A percentile compares a stretch with the other conserved stretches of the same genome.
Evolutionary conservation across 2,797 vertebrate genomes (phyloP).

Genomic region (Glossophaga mutica): DNA sequence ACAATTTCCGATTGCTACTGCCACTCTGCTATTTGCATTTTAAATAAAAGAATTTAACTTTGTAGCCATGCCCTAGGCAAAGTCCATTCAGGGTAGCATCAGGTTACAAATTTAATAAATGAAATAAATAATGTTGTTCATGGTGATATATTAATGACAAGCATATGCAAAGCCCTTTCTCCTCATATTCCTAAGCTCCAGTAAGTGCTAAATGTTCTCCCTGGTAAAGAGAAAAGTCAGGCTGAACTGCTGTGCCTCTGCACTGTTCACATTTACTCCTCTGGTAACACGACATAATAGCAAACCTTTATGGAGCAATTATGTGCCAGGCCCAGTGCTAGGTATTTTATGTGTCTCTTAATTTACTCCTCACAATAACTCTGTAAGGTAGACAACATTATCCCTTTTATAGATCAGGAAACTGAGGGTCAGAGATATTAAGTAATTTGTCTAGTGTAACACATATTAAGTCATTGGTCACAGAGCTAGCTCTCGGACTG

Average conservation of each 20-base stretch:
- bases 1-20: not conserved
- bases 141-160: slow-evolving; percentile 20
- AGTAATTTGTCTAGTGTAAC: not conserved
- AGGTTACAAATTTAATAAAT: slow-evolving; percentile 44
- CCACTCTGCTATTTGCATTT: not conserved
- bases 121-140: slow-evolving; percentile 15
- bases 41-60: slow-evolving; percentile 46
- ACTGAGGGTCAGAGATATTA: not conserved
- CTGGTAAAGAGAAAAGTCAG: not conserved
- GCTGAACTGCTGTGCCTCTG: not conserved
- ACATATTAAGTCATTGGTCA: not conserved
- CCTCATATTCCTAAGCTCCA: not conserved
- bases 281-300: not conserved
- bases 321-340: not conserved
- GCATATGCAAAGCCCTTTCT: not conserved
- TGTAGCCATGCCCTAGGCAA: slow-evolving; percentile 20
- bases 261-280: not conserved
- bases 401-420: not conserved
- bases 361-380: not conserved
- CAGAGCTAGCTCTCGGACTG: not conserved
- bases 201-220: not conserved
- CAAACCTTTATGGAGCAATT: not conserved
- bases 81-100: not conserved
- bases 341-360: not conserved
- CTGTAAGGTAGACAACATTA: not conserved